Conservation (phyloP, 2,113 vertebrate species). For the Pluvialis apricaria region DNA sequence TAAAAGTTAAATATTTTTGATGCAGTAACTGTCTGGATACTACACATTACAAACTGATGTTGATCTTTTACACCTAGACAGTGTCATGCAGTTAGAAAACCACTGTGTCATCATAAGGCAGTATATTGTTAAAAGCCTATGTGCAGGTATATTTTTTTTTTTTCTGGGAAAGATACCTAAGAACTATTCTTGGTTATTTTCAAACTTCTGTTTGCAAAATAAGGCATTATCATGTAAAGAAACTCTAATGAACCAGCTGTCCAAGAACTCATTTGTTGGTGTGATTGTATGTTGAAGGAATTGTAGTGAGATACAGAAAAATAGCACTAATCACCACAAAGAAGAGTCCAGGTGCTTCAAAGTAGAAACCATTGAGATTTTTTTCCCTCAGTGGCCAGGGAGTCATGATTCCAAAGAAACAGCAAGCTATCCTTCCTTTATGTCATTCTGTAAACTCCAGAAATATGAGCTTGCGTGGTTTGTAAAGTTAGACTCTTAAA, state of each 20-base stretch:
- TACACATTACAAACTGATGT: not conserved
- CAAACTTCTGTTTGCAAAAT: not conserved
- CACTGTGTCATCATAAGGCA: not conserved
- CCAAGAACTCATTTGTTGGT: not conserved
- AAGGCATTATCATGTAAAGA: not conserved
- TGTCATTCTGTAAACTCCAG: not conserved
- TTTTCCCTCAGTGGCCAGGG: rapidly evolving
- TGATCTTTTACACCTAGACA: not conserved
- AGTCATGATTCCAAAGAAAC: not conserved
- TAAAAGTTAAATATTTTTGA: not conserved
- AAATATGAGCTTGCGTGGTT: not conserved
- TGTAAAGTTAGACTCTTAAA: not conserved
- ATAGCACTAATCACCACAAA: not conserved
- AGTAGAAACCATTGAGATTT: not conserved
- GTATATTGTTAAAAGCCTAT: not conserved
- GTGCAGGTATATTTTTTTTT: not conserved
- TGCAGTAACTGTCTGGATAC: not conserved
- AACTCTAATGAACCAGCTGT: not conserved
- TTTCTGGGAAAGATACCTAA: not conserved
- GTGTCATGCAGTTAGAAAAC: not conserved
- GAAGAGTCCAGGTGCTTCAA: not conserved
- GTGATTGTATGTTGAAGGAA: not conserved
- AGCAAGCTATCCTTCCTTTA: not conserved
- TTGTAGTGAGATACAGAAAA: not conserved
- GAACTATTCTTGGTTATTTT: not conserved